Evolutionary conservation across 2,888 invertebrate genomes (phyloP), one percentile per base, ranked within the genome.

Genomic region (Meliscaeva auricollis): DNA sequence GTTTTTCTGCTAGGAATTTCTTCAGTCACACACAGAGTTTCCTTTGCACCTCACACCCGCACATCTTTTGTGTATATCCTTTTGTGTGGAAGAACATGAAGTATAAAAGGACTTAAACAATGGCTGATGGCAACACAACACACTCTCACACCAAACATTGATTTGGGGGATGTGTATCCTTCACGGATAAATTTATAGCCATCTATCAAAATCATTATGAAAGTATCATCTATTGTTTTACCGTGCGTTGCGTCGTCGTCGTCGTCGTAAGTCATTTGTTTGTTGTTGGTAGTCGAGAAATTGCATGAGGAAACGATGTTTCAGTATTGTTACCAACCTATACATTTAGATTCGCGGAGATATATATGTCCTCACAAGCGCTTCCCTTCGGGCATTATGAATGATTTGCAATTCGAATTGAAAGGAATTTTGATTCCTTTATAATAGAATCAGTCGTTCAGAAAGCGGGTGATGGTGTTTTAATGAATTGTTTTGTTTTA

Each of bases 131-230:
- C 26, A 17, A 30, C 38, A 38, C 46, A 44, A 30, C 35, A 52
- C 26, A 20, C 38, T 5, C 22, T n/a, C 26, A 48, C 7, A 38
- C 58, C 15, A 62, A 52, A 50, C 66, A 64, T 50, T 66, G 70
- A 66, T 66, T 64, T 22, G 48, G 32, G 60, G 69, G 50, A 64
- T 68, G 54, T 44, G 35, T 64, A 80, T 81, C 76, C 85, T 75
- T 75, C 70, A 50, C 50, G 68, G 68, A 38, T 64, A 60, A 82
- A 87, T 87, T 87, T 74, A 78, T 82, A 20, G 78, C 60, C 60
- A 87, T 87, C 87, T 66, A 87, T 87, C 87, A 87, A 87, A 87
- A 78, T 82, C 82, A 87, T 87, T 87, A 87, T 81, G 85, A 82
- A 82, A 78, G 87, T 72, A 74, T 82, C 87, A 78, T 87, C 87